phyloP scores from a whole-genome alignment of 2,797 vertebrate genomes.

The Taeniopygia guttata region DNA sequence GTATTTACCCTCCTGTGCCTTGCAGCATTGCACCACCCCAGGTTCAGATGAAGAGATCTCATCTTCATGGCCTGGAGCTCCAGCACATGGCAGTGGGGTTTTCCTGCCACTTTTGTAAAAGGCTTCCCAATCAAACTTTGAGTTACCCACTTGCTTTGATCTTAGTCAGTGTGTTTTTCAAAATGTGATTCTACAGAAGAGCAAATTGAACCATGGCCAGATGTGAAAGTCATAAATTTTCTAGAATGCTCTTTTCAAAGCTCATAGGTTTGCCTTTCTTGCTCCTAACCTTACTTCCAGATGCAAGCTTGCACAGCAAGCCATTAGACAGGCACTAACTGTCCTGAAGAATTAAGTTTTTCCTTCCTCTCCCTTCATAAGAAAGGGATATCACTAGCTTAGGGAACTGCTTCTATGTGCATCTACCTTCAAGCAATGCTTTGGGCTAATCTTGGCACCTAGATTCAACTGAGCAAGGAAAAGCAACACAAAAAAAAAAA shows the following conservation, averaged over 20 bases:
- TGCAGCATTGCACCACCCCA: not conserved
- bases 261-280: not conserved
- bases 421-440: not conserved
- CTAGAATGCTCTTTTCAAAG: not conserved
- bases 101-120: not conserved
- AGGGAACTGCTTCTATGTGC: not conserved
- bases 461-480: not conserved
- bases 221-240: not conserved
- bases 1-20: not conserved
- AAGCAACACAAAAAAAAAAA: not conserved
- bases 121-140: not conserved
- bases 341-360: not conserved
- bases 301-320: not conserved
- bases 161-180: not conserved
- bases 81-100: not conserved
- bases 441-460: not conserved
- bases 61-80: not conserved
- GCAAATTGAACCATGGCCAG: not conserved
- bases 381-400: not conserved
- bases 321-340: not conserved
- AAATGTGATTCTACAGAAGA: not conserved
- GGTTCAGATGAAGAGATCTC: not conserved
- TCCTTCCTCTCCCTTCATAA: not conserved
- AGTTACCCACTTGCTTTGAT: not conserved
- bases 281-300: not conserved